These are phyloP conservation scores for Remorina albescens DNA, from an alignment of 2,797 vertebrate genomes.

Conservation along the genomic window DNA sequence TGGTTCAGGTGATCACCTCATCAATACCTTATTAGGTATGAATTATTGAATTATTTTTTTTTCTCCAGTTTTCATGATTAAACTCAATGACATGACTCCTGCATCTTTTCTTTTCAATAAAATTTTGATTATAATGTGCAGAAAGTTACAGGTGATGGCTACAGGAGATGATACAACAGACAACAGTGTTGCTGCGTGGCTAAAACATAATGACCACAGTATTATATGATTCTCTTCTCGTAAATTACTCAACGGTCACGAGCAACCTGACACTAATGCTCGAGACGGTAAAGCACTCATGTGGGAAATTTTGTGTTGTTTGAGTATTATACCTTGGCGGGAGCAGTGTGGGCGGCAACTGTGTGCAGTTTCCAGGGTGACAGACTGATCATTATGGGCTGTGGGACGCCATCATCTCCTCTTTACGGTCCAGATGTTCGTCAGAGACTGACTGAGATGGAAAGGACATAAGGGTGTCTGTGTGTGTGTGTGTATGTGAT, in stretches of 20 bases:
- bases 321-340: conserved; percentile 59
- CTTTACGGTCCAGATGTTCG: conserved; percentile 77
- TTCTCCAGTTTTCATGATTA: conserved; percentile 18
- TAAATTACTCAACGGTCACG: conserved; percentile 16
- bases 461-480: conserved; percentile 33
- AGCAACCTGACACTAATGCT: background rate
- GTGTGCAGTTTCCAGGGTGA: conserved; percentile 68
- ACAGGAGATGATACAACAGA: background rate
- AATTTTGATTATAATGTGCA: background rate
- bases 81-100: background rate
- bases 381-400: conserved; percentile 74
- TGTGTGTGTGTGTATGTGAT: conserved; percentile 20
- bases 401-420: conserved; percentile 66
- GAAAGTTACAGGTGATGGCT: background rate
- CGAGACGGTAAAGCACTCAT: background rate
- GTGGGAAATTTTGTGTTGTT: conserved; percentile 43
- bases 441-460: conserved; percentile 50
- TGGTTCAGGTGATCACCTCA: too few relatives aligned
- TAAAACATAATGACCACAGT: conserved; percentile 20
- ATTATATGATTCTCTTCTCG: conserved; percentile 1
- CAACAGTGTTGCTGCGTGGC: conserved; percentile 27
- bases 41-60: too few relatives aligned
- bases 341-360: conserved; percentile 35
- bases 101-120: background rate
- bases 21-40: too few relatives aligned